Evolutionary conservation across 1,140 invertebrate genomes (phyloP), one percentile per base, ranked within the genome.

Genomic region (Potamilus streckersoni): DNA sequence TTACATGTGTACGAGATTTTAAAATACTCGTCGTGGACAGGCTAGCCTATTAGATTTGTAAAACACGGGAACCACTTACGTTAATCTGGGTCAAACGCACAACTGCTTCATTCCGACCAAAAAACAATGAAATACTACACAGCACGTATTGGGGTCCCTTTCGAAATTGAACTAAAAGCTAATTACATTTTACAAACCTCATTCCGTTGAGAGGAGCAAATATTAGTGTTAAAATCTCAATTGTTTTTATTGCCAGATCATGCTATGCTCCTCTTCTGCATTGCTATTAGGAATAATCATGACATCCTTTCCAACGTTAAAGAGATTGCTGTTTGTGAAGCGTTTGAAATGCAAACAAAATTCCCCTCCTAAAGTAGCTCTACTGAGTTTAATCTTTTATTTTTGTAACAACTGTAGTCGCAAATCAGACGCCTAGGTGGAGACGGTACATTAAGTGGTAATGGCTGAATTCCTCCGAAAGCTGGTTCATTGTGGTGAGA

Each of bases 241-340:
- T 31, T 31, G 27, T 31, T 38, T 62, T 71, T 71, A 4, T 71
- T 71, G 62, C 3, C 70, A 49, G 38, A 71, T 58, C 60, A 63
- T 71, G 55, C 11, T 55, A 19, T 61, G 55, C 1, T 66, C 63
- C 71, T 73, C 63, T 27, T 67, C 64, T 27, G 71, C 71, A 58
- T 73, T 73, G 63, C 55, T 73, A 55, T 73, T 62, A 38, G 64
- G 62, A 73, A 73, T 73, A 27, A 73, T 49, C 31, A 70, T 58
- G 4, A 59, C 69, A 60, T 23, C 55, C 31, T 23, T 31, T 13
- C 55, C 69, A 70, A 70, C n/a, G 8, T 59, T n/a, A 31, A 23
- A 20, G 55, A 73, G 55, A 66, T n/a, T 12, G 15, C 68, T 11
- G 38, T 8, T 49, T 49, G 38, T 49, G 38, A 49, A 31, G 27